A percentile compares a stretch with the other conserved stretches of the same genome.
phyloP scores from a whole-genome alignment of 2,797 vertebrate species.

The Sebastes kiyomatsui region DNA sequence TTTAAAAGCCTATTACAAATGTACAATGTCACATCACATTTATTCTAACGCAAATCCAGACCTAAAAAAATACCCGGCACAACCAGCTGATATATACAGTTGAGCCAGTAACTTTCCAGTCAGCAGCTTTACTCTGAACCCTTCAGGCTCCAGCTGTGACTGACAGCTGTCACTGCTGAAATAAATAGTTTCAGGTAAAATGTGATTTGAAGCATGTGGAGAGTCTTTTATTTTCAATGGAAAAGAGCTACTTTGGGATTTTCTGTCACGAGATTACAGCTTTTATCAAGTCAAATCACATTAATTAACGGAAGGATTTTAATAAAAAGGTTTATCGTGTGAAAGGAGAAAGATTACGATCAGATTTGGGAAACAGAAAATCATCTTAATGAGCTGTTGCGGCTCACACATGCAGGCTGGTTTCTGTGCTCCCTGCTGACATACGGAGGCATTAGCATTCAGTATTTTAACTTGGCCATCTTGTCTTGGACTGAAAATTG shows the following conservation, averaged over 20 bases:
- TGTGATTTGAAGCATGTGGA: conserved; percentile 6
- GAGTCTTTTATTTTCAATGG: conserved; percentile 23
- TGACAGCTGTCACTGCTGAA: conserved; percentile 11
- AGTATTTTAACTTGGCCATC: conserved; percentile 31
- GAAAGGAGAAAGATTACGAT: conserved; percentile 7
- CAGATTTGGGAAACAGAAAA: neutral
- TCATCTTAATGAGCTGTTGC: conserved; percentile 1
- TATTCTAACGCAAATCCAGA: neutral
- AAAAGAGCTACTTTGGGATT: neutral
- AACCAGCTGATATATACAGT: conserved; percentile 11
- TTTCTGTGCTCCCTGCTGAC: conserved; percentile 12
- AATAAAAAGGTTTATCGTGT: neutral
- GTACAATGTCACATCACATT: neutral
- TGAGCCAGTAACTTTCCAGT: conserved; percentile 46
- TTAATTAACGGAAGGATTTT: conserved; percentile 1
- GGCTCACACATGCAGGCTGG: neutral
- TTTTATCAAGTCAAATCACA: conserved; percentile 11
- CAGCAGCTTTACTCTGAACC: conserved; percentile 39
- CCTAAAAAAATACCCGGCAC: neutral
- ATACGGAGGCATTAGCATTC: conserved; percentile 33
- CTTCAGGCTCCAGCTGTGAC: conserved; percentile 39
- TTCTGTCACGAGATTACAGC: neutral
- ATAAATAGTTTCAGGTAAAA: neutral
- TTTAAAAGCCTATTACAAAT: neutral
- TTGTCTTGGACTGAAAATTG: conserved; percentile 23